Evolutionary conservation across 2,113 vertebrate genomes (phyloP), one percentile per base, ranked within the genome.

Genomic region (Sturnira hondurensis): DNA sequence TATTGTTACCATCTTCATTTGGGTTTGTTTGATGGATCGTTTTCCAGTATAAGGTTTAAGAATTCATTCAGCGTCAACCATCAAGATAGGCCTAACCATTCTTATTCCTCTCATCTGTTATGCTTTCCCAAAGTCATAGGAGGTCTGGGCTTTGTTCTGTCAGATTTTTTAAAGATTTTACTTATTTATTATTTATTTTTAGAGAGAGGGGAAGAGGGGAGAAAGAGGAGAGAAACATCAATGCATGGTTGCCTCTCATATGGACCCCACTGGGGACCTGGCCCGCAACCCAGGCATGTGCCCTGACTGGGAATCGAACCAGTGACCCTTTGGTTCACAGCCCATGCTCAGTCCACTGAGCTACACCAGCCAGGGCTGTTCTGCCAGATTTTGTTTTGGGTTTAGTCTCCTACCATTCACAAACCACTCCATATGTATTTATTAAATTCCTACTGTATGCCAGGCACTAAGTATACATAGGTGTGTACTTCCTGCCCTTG

Each of bases 41-140:
- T 80, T 93, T 90, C 61, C 83, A 88, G 17, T 45, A 50, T 28
- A 92, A 91, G 7, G 36, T 73, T 89, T 92, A 82, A 89, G 80
- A 96, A 94, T 92, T 90, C 28, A 70, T 89, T 80, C 89, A 73
- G 33, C 83, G 54, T 83, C 67, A 22, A 38, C 58, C 52, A 86
- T 87, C 20, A 94, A 50, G 33, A 15, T 77, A 63, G 50, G 17
- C 50, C 63, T 45, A 84, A 3, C 0, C 26, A 22, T 52, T 31
- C 45, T 85, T 70, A 89, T 89, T 80, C 24, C 28, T 89, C 58
- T 89, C 47, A 80, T 78, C 54, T 89, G 28, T 63, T 58, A 68
- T 70, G 8, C 43, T 91, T 38, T 95, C 83, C 73, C n/a, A 14
- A 90, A 93, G 52, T 89, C 47, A 41, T 43, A 12, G 38, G 85